Conservation (phyloP, 2,888 invertebrate species). For the Chrysolina haemoptera region DNA sequence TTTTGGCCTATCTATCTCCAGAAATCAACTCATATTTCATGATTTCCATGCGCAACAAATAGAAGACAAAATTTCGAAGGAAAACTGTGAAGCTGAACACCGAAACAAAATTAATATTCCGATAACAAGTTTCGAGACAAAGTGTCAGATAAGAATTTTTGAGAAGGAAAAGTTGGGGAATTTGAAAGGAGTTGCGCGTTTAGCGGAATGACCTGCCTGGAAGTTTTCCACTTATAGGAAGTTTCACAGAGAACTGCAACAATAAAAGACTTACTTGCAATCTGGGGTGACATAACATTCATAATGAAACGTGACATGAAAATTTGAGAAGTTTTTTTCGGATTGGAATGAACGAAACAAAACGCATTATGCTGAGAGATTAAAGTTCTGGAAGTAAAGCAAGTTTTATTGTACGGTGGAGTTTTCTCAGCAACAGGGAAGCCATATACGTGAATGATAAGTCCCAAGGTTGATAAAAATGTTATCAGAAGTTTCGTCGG, state of each 20-base stretch:
- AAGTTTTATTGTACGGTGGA: not conserved
- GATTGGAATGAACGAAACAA: constrained; percentile 27
- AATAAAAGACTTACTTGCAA: constrained; percentile 35
- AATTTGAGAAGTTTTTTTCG: constrained; percentile 29
- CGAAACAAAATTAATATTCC: constrained; percentile 40
- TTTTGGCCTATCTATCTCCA: not conserved
- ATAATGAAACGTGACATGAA: constrained; percentile 36
- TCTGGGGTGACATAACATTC: constrained; percentile 28
- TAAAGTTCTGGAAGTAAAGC: constrained; percentile 20
- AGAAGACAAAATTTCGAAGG: not conserved
- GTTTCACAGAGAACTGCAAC: constrained; percentile 22
- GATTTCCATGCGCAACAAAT: not conserved
- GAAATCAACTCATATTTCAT: not conserved
- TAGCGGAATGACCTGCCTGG: constrained; percentile 24
- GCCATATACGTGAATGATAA: not conserved
- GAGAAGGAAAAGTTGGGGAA: constrained; percentile 16
- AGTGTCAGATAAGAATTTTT: constrained; percentile 31
- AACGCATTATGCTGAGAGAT: constrained; percentile 22
- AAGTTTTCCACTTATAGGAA: constrained; percentile 31
- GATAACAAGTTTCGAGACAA: constrained; percentile 30
- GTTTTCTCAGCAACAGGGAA: not conserved
- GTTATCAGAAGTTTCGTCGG: too few relatives aligned
- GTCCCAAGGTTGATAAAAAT: not conserved
- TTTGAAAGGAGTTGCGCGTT: constrained; percentile 30
- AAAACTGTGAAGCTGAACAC: constrained; percentile 10